Conservation (phyloP, 2,797 vertebrate species). For the Bradypus variegatus region DNA sequence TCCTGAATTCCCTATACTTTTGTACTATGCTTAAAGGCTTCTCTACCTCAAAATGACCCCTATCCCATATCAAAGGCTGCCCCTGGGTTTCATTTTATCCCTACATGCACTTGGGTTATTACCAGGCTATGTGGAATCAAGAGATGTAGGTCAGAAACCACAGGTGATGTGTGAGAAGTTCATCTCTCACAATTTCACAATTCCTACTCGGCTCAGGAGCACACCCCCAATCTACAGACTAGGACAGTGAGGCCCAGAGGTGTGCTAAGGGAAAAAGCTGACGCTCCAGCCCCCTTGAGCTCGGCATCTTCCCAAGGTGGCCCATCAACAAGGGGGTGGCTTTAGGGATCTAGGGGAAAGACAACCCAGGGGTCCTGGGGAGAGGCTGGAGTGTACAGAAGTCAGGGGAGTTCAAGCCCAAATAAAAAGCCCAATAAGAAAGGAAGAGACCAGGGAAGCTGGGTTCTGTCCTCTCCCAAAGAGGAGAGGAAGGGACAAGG, state of each 20-base stretch:
- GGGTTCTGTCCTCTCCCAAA: neutral
- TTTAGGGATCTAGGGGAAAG: neutral
- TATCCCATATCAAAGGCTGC: neutral
- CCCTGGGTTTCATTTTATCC: neutral
- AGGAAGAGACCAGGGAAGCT: neutral
- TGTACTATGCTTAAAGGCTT: neutral
- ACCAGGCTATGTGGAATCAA: neutral
- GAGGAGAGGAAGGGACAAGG: neutral
- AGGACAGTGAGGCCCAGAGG: neutral
- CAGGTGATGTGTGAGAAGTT: accelerated
- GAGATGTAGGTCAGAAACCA: neutral
- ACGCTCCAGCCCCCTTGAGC: neutral
- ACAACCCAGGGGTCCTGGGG: neutral
- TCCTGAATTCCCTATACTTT: neutral
- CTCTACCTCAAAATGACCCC: neutral
- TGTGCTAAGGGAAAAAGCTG: neutral
- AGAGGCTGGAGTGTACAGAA: neutral
- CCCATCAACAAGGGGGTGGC: neutral
- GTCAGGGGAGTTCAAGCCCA: neutral
- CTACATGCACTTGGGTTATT: neutral
- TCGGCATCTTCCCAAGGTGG: neutral
- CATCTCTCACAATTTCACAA: neutral
- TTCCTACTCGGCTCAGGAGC: neutral
- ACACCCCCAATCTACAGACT: neutral
- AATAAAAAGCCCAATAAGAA: neutral